phyloP scores from a whole-genome alignment of 2,888 invertebrate species.

The Cheilosia grossa region DNA sequence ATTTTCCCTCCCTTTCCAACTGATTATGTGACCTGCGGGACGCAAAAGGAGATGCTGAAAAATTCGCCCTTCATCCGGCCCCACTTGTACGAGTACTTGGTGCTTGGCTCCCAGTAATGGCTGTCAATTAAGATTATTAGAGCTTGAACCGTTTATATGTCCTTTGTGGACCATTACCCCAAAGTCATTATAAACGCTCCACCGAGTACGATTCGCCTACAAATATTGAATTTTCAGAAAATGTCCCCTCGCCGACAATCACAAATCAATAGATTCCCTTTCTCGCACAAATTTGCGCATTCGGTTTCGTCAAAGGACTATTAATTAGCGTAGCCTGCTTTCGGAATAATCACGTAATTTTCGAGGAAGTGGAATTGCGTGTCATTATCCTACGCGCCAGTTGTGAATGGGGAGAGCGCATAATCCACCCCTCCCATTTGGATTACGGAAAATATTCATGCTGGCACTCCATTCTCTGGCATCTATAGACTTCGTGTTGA shows the following conservation, averaged over 20 bases:
- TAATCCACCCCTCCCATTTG: constrained; percentile 28
- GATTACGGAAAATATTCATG: constrained; percentile 31
- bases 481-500: constrained; percentile 39
- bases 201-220: constrained; percentile 29
- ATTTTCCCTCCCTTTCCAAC: constrained; percentile 11
- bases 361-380: constrained; percentile 51
- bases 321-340: constrained; percentile 65
- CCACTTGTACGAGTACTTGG: constrained; percentile 1
- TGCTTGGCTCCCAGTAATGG: constrained; percentile 39
- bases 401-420: constrained; percentile 23
- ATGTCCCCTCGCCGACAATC: neutral
- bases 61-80: constrained; percentile 6
- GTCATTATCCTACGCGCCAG: constrained; percentile 45
- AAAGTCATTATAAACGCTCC: constrained; percentile 59
- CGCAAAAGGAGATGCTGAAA: constrained; percentile 37
- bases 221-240: constrained; percentile 44
- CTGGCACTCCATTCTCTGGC: constrained; percentile 6
- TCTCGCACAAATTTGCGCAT: constrained; percentile 5
- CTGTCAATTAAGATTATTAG: constrained; percentile 82
- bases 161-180: constrained; percentile 80
- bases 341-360: constrained; percentile 70
- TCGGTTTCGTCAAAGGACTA: constrained; percentile 55
- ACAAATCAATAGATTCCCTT: constrained; percentile 57
- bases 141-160: constrained; percentile 80
- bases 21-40: constrained; percentile 44